These are phyloP conservation scores for Chrysolina haemoptera DNA, from an alignment of 2,888 invertebrate genomes.

Conservation along the genomic window DNA sequence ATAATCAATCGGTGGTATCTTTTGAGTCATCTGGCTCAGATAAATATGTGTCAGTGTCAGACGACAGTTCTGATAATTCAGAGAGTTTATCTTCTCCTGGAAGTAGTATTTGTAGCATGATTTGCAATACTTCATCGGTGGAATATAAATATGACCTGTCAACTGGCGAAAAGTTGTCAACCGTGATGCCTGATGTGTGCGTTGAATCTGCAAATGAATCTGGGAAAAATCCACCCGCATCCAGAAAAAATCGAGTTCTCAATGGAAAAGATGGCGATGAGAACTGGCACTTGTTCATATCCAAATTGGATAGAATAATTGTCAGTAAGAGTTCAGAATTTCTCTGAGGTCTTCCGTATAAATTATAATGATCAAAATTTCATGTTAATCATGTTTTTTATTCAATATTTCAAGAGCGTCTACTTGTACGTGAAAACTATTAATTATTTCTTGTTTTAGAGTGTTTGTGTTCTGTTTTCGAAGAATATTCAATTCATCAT, in stretches of 20 bases:
- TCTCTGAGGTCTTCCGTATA: conserved; percentile 61
- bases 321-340: conserved; percentile 70
- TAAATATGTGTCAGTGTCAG: neutral
- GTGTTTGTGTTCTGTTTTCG: too few relatives aligned
- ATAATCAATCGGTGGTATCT: neutral
- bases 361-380: too few relatives aligned
- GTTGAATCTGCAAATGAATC: neutral
- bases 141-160: neutral
- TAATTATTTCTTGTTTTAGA: too few relatives aligned
- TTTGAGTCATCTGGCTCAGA: conserved; percentile 1
- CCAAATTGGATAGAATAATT: conserved; percentile 71
- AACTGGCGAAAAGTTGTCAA: neutral
- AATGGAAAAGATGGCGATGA: conserved; percentile 58
- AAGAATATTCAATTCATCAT: too few relatives aligned
- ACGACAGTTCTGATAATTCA: conserved; percentile 25
- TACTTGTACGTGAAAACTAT: too few relatives aligned
- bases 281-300: conserved; percentile 71
- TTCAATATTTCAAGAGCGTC: too few relatives aligned
- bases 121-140: conserved; percentile 24
- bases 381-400: too few relatives aligned
- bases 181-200: neutral
- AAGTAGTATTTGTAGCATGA: conserved; percentile 37
- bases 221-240: too few relatives aligned
- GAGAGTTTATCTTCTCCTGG: conserved; percentile 36
- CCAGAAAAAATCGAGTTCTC: neutral